phyloP scores from a whole-genome alignment of 2,113 vertebrate species.

The Gymnobelideus leadbeateri region DNA sequence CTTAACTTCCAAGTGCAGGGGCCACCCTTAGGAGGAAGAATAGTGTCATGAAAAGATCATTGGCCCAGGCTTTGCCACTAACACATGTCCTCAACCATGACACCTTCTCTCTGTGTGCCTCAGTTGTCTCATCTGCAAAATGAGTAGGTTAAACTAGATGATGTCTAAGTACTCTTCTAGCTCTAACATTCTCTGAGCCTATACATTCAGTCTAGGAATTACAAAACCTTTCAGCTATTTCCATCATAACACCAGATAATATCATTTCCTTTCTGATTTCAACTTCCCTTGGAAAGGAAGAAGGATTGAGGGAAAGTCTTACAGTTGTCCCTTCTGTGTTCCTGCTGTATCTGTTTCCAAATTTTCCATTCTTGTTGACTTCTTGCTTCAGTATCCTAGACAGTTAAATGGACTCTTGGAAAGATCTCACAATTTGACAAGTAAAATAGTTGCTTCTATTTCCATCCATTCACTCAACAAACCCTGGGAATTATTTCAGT shows the following conservation, averaged over 20 bases:
- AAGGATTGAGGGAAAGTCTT: neutral
- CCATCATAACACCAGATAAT: neutral
- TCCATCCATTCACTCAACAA: conserved; percentile 37
- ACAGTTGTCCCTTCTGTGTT: neutral
- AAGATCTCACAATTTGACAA: neutral
- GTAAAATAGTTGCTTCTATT: neutral
- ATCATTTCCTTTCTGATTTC: neutral
- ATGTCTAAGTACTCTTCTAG: neutral
- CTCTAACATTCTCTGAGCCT: neutral
- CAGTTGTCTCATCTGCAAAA: neutral
- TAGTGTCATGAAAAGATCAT: neutral
- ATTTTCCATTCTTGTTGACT: neutral
- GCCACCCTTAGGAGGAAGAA: neutral
- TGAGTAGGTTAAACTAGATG: neutral
- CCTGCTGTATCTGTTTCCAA: neutral
- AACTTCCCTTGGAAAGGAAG: neutral
- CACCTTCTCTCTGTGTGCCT: neutral
- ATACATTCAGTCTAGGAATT: neutral
- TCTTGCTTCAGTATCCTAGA: neutral
- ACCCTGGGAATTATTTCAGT: neutral
- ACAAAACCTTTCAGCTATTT: neutral
- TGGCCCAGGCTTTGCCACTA: neutral
- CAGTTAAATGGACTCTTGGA: conserved; percentile 7
- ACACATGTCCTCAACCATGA: neutral
- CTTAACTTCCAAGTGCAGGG: neutral